A percentile compares a stretch with the other conserved stretches of the same genome.
Conservation (phyloP, 2,113 vertebrate species). For the Heterotis niloticus region DNA sequence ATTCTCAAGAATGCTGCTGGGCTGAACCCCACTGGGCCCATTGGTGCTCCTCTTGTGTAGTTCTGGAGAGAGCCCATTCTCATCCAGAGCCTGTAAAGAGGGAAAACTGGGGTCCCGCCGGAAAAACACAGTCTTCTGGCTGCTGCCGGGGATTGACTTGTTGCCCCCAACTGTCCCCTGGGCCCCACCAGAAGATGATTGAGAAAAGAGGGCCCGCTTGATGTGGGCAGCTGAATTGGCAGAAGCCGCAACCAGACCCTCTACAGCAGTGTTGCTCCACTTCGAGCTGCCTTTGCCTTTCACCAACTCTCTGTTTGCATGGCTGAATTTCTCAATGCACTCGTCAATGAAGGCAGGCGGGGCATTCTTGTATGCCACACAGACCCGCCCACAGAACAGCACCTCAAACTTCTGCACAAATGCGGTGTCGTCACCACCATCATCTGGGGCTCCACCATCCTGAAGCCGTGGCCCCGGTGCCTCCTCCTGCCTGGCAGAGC, state of each 20-base stretch:
- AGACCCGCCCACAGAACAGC: slow-evolving; percentile 87
- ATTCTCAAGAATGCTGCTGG: slow-evolving; percentile 89
- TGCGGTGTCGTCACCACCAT: slow-evolving; percentile 51
- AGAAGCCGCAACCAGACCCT: slow-evolving; percentile 37
- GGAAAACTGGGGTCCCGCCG: slow-evolving; percentile 74
- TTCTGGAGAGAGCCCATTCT: slow-evolving; percentile 76
- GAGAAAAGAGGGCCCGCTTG: slow-evolving; percentile 61
- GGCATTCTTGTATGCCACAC: slow-evolving; percentile 89
- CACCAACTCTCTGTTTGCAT: slow-evolving; percentile 48
- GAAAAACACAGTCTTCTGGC: slow-evolving; percentile 65
- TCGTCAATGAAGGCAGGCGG: slow-evolving; percentile 93
- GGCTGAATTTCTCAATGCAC: slow-evolving; percentile 92
- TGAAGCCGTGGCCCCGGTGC: slow-evolving; percentile 58
- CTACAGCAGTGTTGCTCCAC: slow-evolving; percentile 28
- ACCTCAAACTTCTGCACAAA: slow-evolving; percentile 97
- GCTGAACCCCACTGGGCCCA: slow-evolving; percentile 74
- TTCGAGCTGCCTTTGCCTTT: slow-evolving; percentile 23
- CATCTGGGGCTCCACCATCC: slow-evolving; percentile 49
- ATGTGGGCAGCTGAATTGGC: slow-evolving; percentile 48
- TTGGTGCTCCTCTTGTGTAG: slow-evolving; percentile 64
- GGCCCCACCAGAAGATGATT: slow-evolving; percentile 48
- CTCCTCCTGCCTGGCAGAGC: slow-evolving; percentile 80
- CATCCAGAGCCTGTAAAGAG: slow-evolving; percentile 78
- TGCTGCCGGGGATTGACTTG: slow-evolving; percentile 57
- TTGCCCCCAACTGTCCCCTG: slow-evolving; percentile 55